Evolutionary conservation across 1,140 invertebrate genomes (phyloP).

Genomic region (Lordiphosa clarofinis): DNA sequence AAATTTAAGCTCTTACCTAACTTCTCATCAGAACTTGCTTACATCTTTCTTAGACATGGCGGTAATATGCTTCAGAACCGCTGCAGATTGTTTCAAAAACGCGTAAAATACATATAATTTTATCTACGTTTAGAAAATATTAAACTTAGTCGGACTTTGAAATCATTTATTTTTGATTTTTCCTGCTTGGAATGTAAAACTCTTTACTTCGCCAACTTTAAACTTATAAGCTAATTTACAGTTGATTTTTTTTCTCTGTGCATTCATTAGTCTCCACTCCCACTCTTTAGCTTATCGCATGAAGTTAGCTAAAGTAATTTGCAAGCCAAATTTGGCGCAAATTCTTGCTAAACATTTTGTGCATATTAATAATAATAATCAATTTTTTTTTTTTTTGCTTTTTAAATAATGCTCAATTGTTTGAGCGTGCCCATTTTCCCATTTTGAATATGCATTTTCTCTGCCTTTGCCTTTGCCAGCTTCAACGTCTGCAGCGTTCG

Average conservation of each 20-base stretch:
- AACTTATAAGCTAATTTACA: too few species aligned
- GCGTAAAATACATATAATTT: too few species aligned
- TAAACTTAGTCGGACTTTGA: too few species aligned
- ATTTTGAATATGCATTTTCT: conserved; percentile 36
- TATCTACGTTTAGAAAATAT: too few species aligned
- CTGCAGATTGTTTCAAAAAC: too few species aligned
- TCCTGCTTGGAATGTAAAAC: too few species aligned
- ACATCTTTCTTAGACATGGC: too few species aligned
- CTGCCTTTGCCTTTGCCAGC: conserved; percentile 38
- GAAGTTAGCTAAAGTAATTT: conserved; percentile 48
- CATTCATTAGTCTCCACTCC: neutral
- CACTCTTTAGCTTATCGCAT: neutral
- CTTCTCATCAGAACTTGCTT: too few species aligned
- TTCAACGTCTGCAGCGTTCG: conserved; percentile 51
- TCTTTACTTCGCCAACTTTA: too few species aligned
- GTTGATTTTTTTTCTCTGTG: neutral
- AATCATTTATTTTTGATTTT: too few species aligned
- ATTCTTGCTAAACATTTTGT: conserved; percentile 59
- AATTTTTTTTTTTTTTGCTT: conserved; percentile 8
- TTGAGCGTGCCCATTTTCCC: conserved; percentile 9
- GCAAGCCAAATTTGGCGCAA: conserved; percentile 64
- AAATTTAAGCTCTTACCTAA: too few species aligned
- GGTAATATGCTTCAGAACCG: too few species aligned
- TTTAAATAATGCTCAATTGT: conserved; percentile 49
- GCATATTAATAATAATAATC: conserved; percentile 35